These are phyloP conservation scores for Lithophane socia DNA, from an alignment of 2,888 invertebrate species.

Conservation along the genomic window DNA sequence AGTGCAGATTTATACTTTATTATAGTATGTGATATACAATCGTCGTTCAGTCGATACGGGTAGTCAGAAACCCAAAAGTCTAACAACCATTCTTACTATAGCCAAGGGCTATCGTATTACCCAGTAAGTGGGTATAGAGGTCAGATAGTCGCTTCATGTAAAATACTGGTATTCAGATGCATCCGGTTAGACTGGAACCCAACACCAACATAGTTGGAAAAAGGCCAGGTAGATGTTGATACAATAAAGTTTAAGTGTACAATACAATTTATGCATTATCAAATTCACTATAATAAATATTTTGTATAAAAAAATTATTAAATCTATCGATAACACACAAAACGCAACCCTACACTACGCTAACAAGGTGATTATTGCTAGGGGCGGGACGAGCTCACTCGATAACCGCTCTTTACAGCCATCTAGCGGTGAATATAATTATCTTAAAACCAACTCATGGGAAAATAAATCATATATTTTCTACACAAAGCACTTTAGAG, in stretches of 20 bases:
- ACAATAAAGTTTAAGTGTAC: too few relatives aligned
- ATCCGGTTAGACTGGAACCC: too few relatives aligned
- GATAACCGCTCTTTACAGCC: constrained; percentile 78
- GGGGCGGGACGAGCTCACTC: constrained; percentile 80
- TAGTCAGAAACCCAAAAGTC: too few relatives aligned
- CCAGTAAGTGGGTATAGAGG: too few relatives aligned
- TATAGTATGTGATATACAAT: neutral
- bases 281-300: neutral
- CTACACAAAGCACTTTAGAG: constrained; percentile 61
- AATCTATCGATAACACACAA: constrained; percentile 52
- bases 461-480: constrained; percentile 75
- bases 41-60: too few relatives aligned
- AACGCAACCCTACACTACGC: constrained; percentile 64
- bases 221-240: too few relatives aligned
- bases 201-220: too few relatives aligned
- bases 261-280: neutral
- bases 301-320: neutral
- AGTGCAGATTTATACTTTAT: neutral
- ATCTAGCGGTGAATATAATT: constrained; percentile 80
- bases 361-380: constrained; percentile 84
- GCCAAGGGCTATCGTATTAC: too few relatives aligned
- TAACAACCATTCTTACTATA: too few relatives aligned
- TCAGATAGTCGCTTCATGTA: too few relatives aligned
- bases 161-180: too few relatives aligned
- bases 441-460: constrained; percentile 79